Conservation (phyloP, 2,113 vertebrate genomes). For the Crotophaga sulcirostris region DNA sequence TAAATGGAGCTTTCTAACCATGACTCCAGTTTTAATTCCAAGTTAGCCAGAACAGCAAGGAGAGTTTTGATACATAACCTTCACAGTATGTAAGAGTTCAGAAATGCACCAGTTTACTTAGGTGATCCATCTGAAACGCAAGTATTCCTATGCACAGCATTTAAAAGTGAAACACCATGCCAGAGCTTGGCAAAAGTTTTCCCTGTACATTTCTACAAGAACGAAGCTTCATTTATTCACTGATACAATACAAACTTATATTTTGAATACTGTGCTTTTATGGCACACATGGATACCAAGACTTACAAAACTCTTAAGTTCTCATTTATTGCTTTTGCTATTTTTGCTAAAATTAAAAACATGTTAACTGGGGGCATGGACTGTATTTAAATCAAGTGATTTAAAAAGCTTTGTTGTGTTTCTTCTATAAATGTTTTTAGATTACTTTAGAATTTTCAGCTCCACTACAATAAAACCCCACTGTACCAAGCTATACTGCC, state of each 20-base stretch:
- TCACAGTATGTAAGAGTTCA: neutral
- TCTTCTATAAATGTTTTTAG: neutral
- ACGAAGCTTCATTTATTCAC: neutral
- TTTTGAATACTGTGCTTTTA: neutral
- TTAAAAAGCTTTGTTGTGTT: neutral
- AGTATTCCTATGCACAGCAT: neutral
- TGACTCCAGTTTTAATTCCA: neutral
- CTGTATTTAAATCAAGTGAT: neutral
- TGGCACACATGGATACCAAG: neutral
- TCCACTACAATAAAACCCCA: neutral
- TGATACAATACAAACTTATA: neutral
- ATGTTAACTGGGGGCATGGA: neutral
- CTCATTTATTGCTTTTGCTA: neutral
- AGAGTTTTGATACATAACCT: neutral
- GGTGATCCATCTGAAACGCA: neutral
- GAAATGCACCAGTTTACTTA: neutral
- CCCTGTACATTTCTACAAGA: neutral
- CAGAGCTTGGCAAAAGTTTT: neutral
- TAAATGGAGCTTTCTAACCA: neutral
- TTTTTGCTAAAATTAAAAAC: neutral
- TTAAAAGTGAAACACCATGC: neutral
- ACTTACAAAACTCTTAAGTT: neutral
- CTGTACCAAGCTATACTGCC: neutral
- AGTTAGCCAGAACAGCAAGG: fast-evolving
- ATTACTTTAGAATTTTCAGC: neutral